These are phyloP conservation scores for Cetonia aurata DNA, from an alignment of 2,888 invertebrate species.

Conservation along the genomic window DNA sequence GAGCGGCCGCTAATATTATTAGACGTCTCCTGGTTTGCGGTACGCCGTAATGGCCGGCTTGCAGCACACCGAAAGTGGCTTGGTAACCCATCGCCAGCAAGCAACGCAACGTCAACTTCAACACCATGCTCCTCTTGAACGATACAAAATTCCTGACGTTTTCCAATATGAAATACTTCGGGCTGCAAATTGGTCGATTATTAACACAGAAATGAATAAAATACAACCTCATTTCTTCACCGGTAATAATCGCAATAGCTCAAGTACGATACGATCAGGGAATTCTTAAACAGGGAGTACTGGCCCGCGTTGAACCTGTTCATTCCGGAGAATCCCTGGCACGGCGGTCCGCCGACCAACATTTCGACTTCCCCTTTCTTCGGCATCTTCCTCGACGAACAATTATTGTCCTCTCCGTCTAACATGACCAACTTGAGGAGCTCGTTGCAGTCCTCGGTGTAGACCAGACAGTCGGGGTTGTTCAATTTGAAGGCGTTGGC, in stretches of 20 bases:
- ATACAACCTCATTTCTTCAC: constrained; percentile 48
- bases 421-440: constrained; percentile 77
- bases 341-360: constrained; percentile 88
- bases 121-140: constrained; percentile 83
- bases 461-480: constrained; percentile 79
- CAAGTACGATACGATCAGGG: constrained; percentile 83
- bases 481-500: constrained; percentile 85
- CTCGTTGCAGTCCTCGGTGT: constrained; percentile 85
- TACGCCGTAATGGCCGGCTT: constrained; percentile 88
- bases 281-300: constrained; percentile 89
- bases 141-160: constrained; percentile 90
- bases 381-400: constrained; percentile 68
- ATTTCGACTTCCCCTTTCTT: constrained; percentile 85
- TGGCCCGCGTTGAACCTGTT: constrained; percentile 88
- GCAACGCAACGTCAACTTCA: constrained; percentile 83
- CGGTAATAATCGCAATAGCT: constrained; percentile 89
- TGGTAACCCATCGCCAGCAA: constrained; percentile 88
- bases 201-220: constrained; percentile 3
- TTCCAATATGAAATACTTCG: constrained; percentile 85
- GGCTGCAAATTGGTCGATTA: constrained; percentile 61
- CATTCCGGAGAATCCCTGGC: constrained; percentile 92
- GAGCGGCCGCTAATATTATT: constrained; percentile 86
- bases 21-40: constrained; percentile 82
- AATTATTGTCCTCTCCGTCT: constrained; percentile 61
- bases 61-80: constrained; percentile 87